Base-by-base conservation (phyloP, 2,888 invertebrate genomes). In the Brachyptera risi region DNA sequence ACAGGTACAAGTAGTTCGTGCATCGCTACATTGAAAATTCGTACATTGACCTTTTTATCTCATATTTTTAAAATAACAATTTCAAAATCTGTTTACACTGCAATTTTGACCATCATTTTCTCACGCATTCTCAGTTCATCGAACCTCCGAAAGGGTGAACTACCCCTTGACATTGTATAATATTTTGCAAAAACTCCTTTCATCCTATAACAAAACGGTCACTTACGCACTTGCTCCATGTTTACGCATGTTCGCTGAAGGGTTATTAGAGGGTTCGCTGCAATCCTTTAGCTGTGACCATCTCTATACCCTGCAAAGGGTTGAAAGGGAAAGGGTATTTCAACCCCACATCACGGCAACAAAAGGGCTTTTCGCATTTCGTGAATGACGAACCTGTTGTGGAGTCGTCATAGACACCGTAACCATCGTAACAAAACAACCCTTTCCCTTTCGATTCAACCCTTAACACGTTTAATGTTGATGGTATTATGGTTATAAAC, bases 231-330 rank as follows among this genome's bases (percentile, higher is more conserved):
- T 58, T 58, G 58, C 49, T 47, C 13, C n/a, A 49, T 58, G 58
- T 58, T 58, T 58, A 27, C 31, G 27, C 31, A 31, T 44, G 49
- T 27, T 49, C 21, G 47, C 26, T 44, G 44, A 54, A 54, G 49
- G 47, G 44, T 49, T 49, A 58, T 58, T 58, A 35, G 17, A 49
- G 23, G 56, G 56, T 23, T 58, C 57, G 31, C 50, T 49, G 51
- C 56, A 57, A 60, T 42, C 59, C 59, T 61, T 61, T 19, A 54
- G 37, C 54, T 38, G 54, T 54, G 37, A 54, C 54, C 51, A 19
- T 21, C 23, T 31, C 47, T 17, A 2, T 27, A 27, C 9, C 17
- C 35, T 15, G 19, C 37, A 54, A 54, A 54, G 54, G 35, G 21
- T 37, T 35, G 54, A 54, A 54, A 54, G 19, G 35, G 54, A 54